These are phyloP conservation scores for Melanotaenia duboulayi DNA, from an alignment of 2,113 vertebrate genomes.

Conservation along the genomic window DNA sequence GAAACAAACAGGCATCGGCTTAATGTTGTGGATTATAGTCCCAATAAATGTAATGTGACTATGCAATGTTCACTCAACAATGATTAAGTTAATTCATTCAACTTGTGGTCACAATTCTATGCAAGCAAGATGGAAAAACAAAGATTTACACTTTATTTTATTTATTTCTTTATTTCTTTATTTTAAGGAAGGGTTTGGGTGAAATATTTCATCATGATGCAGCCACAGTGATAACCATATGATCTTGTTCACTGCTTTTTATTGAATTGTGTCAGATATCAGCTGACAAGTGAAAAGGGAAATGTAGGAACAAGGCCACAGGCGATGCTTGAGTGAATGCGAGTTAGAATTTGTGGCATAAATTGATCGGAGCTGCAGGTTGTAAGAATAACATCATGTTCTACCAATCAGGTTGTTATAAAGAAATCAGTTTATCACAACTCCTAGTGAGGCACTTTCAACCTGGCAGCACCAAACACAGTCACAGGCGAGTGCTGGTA, in stretches of 20 bases:
- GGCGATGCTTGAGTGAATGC: slow-evolving; percentile 71
- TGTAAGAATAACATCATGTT: slow-evolving; percentile 72
- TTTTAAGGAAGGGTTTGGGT: slow-evolving; percentile 1
- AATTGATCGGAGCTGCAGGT: slow-evolving; percentile 75
- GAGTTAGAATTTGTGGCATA: slow-evolving; percentile 69
- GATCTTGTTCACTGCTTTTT: slow-evolving; percentile 56
- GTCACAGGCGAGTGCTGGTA: slow-evolving; percentile 9
- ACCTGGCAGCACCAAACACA: slow-evolving; percentile 35
- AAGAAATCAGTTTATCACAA: slow-evolving; percentile 63
- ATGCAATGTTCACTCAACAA: slow-evolving; percentile 7
- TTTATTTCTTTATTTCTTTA: neutral
- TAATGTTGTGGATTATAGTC: slow-evolving; percentile 40
- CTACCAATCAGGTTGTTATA: slow-evolving; percentile 61
- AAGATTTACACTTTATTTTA: neutral
- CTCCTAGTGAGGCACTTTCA: slow-evolving; percentile 35
- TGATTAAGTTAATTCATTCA: neutral
- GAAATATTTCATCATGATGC: slow-evolving; percentile 38
- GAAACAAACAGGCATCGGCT: slow-evolving; percentile 57
- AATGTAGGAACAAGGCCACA: slow-evolving; percentile 63
- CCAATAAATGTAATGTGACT: slow-evolving; percentile 28
- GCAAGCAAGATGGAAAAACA: slow-evolving; percentile 41
- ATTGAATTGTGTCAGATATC: slow-evolving; percentile 49
- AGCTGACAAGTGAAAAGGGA: slow-evolving; percentile 40
- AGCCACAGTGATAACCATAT: slow-evolving; percentile 56
- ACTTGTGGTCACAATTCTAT: neutral